A percentile compares a stretch with the other conserved stretches of the same genome.
phyloP scores from a whole-genome alignment of 2,113 vertebrate species.

The Leiothrix lutea region DNA sequence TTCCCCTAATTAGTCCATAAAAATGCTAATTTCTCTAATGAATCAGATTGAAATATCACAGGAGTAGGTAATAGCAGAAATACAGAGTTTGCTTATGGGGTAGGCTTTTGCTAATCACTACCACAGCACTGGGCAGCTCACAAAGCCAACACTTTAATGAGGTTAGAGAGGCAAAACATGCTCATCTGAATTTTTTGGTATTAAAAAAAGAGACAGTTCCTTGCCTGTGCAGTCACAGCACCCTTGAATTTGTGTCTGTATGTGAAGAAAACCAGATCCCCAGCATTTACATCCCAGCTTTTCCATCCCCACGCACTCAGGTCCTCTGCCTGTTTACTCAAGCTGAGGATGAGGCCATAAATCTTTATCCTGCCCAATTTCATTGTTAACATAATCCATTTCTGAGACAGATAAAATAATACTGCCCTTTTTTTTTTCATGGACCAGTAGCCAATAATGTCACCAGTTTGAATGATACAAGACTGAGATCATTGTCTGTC shows the following conservation, averaged over 20 bases:
- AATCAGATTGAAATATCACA: slow-evolving; percentile 61
- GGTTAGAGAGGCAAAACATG: not conserved
- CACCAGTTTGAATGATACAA: not conserved
- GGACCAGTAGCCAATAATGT: slow-evolving; percentile 28
- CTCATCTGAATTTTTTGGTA: not conserved
- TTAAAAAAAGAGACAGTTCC: not conserved
- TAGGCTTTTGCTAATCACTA: slow-evolving; percentile 20
- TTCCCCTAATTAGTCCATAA: slow-evolving; percentile 56
- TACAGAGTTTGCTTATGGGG: not conserved
- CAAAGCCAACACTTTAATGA: not conserved
- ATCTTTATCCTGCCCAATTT: slow-evolving; percentile 56
- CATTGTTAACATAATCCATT: slow-evolving; percentile 37
- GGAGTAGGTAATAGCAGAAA: slow-evolving; percentile 6
- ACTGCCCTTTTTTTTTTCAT: slow-evolving; percentile 34
- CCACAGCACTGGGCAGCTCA: not conserved
- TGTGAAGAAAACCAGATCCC: not conserved
- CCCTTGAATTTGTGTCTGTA: not conserved
- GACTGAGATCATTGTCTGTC: slow-evolving; percentile 26
- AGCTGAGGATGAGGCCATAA: slow-evolving; percentile 17
- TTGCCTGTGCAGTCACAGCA: not conserved
- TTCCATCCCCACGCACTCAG: not conserved
- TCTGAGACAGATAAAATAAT: slow-evolving; percentile 38
- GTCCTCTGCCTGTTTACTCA: slow-evolving; percentile 36
- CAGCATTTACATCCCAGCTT: not conserved
- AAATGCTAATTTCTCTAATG: slow-evolving; percentile 64